Base-by-base conservation (phyloP, 2,797 vertebrate genomes). In the Brachyrhaphis roseni region DNA sequence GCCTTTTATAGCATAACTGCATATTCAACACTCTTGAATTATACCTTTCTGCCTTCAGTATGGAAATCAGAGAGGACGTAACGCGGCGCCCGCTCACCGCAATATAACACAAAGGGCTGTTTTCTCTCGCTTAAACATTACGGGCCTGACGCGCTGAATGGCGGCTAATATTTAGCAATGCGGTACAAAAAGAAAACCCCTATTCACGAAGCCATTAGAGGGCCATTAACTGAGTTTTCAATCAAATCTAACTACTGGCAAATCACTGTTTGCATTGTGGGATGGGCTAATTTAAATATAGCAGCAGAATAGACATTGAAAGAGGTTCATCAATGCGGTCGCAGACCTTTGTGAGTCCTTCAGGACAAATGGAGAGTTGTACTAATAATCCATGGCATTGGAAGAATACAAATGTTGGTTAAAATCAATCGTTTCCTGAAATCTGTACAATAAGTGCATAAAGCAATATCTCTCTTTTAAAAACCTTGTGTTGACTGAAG, bases 1-100 rank as follows among this genome's bases (percentile, higher is more conserved):
- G 86, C 85, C 86, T 87, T 93, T 92, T 87, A 87, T 88, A 92
- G 89, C 72, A 87, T 82, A 86, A 62, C 86, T 93, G 91, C 92
- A 92, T 93, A 93, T 92, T 91, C 89, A 92, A 85, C 88, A 81
- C 88, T 89, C 91, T 91, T 78, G 88, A 92, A 86, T 92, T 77
- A 46, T 89, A 90, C 86, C 82, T 89, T 92, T 84, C 90, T 84
- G 82, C 84, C 84, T 87, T 81, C 62, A 0, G 34, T 89, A 89
- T 91, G 91, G 84, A 92, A 91, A 93, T 91, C 73, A 87, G 85
- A 72, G 71, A 72, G 72, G 23, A 76, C 26, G 41, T 59, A 43
- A 87, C 47, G 76, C 71, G 1, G 57, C 11, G 78, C 55, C 81
- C 57, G 55, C 72, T 74, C 74, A 11, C 83, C n/a, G 2, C 62